Evolutionary conservation across 1,140 invertebrate genomes (phyloP), one percentile per base, ranked within the genome.

Genomic region (Aradophagus sp.): DNA sequence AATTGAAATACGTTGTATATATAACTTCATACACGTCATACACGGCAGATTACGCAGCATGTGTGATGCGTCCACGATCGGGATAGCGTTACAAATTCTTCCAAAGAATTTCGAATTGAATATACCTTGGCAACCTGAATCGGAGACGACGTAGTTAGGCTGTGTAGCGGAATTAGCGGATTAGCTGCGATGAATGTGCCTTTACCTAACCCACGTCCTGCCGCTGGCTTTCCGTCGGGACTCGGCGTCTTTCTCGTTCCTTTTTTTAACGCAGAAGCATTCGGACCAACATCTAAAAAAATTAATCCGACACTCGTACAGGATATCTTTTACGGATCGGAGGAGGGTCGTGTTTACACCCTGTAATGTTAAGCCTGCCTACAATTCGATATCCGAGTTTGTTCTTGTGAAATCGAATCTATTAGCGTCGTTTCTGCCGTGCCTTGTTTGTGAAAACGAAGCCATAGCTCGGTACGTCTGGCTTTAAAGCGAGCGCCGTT

Each of bases 81-180:
- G 77, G 68, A 76, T 79, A 79, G 76, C 77, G 65, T 79, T 78
- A 78, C 75, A 75, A 74, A 76, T 75, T 74, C 66, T 48, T 72
- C 62, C 65, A 76, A 72, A 76, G 71, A 72, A 71, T 16, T 47
- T 66, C 52, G 74, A 72, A 72, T 74, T 77, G 69, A 81, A 80
- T 79, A 58, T 70, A 53, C 44, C 27, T 58, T 44, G 69, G 56
- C 69, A 58, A 44, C 35, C 44, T 67, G 76, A 76, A 76, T 70
- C 31, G 44, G 73, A 74, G 65, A 73, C 45, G 56, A 45, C 50
- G 69, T 48, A 66, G 63, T 59, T 58, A 56, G 38, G 63, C 74
- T 47, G 45, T 75, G 73, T 58, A 67, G 73, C 63, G 66, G 73
- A 81, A 80, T 80, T 77, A 80, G 69, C 72, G 75, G 80, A 79